A percentile compares a stretch with the other conserved stretches of the same genome.
These are phyloP conservation scores for Cossypha heuglini DNA, from an alignment of 2,797 vertebrate species.

Conservation along the genomic window DNA sequence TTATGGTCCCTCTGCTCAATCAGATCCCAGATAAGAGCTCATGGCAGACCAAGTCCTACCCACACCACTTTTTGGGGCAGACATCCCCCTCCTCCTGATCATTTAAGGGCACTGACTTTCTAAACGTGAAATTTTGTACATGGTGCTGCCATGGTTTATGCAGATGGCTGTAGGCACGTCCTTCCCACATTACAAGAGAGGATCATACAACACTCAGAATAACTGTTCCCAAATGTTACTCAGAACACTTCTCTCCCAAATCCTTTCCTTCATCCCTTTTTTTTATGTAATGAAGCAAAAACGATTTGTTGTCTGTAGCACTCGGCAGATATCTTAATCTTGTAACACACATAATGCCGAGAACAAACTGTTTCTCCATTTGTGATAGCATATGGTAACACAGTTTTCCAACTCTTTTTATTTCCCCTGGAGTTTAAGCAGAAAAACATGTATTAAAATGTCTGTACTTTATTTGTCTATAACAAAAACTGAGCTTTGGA, in stretches of 20 bases:
- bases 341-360: conserved; percentile 36
- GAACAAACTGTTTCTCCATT: conserved; percentile 66
- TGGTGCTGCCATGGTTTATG: neutral
- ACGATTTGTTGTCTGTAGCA: conserved; percentile 29
- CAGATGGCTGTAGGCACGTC: conserved; percentile 16
- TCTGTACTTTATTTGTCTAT: neutral
- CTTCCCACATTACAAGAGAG: neutral
- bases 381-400: conserved; percentile 57
- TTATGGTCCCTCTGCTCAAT: neutral
- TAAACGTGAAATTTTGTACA: neutral
- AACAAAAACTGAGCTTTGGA: conserved; percentile 17
- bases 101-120: neutral
- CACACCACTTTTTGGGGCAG: neutral
- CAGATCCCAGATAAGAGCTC: neutral
- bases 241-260: conserved; percentile 8
- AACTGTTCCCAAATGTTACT: conserved; percentile 19
- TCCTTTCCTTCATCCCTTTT: conserved; percentile 4
- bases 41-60: neutral
- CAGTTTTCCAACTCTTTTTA: neutral
- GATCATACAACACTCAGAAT: neutral
- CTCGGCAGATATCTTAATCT: conserved; percentile 52
- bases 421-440: neutral
- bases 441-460: conserved; percentile 13
- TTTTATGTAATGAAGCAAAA: conserved; percentile 12
- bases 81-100: neutral